Base-by-base conservation (phyloP, 1,140 invertebrate species). In the Phocides pigmalion region DNA sequence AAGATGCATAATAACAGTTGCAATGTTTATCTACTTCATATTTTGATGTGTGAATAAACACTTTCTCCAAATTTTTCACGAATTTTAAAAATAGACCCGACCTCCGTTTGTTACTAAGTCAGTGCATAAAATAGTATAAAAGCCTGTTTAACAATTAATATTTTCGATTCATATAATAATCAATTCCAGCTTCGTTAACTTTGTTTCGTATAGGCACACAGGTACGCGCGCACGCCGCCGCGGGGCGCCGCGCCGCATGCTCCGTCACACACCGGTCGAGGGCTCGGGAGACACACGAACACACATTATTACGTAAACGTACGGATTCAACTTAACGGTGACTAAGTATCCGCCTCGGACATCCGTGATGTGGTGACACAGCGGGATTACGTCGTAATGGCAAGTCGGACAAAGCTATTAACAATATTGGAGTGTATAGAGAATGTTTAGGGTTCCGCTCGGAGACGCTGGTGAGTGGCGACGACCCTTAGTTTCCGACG, bases 381-480 rank as follows among this genome's bases (percentile, higher is more conserved):
- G 42, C 44, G 44, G 20, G 20, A 25, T 12, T 46, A 37, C 32
- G 17, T 54, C 12, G 16, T 46, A 35, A 64, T 46, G 49, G 62
- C 49, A 46, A 58, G 42, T 64, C 46, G 17, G 25, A 41, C 51
- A 49, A 58, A 64, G 51, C 51, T 64, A 51, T 63, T 50, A 49
- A 51, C 39, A 28, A 50, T 41, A 42, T 42, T 56, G 35, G 39
- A 56, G 39, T 56, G 53, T 56, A 56, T 42, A 41, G 35, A 22
- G 53, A 56, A 41, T 16, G 11, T 16, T 32, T n/a, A 11, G 28
- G 22, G 20, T 25, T 15, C 28, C 22, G 49, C 28, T 16, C 25
- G 17, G 25, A 22, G 25, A 4, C 6, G 19, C 19, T 1, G 12
- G 35, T 19, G 28, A 32, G 25, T 32, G 16, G 25, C n/a, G 35